Evolutionary conservation across 2,797 vertebrate species (phyloP), one percentile per base, ranked within the genome.

Genomic region (Myripristis jacobus): DNA sequence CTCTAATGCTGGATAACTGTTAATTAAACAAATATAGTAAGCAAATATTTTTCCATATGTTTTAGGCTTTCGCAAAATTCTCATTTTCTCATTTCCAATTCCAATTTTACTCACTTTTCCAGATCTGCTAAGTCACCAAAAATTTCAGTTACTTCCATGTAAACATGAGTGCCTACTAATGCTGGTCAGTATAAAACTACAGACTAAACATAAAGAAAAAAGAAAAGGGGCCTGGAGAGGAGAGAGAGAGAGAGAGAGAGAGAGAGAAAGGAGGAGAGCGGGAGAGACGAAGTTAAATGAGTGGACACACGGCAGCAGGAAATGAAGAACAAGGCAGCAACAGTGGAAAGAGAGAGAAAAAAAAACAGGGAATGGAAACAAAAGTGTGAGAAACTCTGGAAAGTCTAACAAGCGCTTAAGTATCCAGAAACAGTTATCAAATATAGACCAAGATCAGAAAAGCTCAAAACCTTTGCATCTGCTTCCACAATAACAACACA

Each of bases 261-360:
- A n/a, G n/a, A n/a, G 56, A 24, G 48, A 48, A 22, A 44, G 48
- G 55, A n/a, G n/a, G n/a, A 11, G 44, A 62, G 76, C 55, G 18
- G n/a, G 57, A 44, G 66, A 72, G 61, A 66, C 74, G 41, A 80
- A 80, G 81, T 82, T 77, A 80, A 79, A 83, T 82, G 56, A 78
- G 51, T 68, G 77, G 53, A 64, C 74, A 68, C 18, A 21, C 7
- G 75, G 79, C 59, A 73, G 75, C 68, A 86, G 84, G 83, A 90
- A 85, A 86, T 80, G 63, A 84, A 80, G 55, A 80, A 87, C 64
- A 76, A 78, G 66, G 71, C 58, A 72, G 82, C 19, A 79, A 71
- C 56, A 61, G 73, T 75, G 67, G 74, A 71, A 90, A 80, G 41
- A 63, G 56, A 47, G 29, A n/a, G n/a, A n/a, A n/a, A n/a, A n/a